A percentile compares a stretch with the other conserved stretches of the same genome.
Evolutionary conservation across 2,113 vertebrate genomes (phyloP).

Genomic region (Pheucticus melanocephalus): DNA sequence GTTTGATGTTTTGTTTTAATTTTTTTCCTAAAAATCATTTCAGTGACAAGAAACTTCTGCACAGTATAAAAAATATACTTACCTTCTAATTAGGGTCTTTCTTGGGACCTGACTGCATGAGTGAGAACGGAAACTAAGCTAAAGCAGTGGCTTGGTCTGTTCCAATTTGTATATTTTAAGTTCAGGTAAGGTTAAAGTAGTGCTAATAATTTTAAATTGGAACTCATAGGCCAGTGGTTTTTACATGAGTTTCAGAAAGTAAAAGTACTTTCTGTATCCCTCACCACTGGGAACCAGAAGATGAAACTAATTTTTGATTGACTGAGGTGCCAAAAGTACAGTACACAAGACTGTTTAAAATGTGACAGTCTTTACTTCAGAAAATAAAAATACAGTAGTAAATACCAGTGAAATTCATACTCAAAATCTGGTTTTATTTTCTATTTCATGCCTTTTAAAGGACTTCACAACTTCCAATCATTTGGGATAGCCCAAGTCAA

Average conservation of each 20-base stretch:
- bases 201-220: background rate
- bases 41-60: background rate
- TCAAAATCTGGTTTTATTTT: background rate
- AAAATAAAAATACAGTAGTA: background rate
- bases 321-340: background rate
- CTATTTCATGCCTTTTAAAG: background rate
- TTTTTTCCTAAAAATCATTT: background rate
- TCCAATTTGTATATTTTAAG: background rate
- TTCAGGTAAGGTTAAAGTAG: background rate
- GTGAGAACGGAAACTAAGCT: background rate
- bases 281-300: background rate
- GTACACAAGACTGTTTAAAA: background rate
- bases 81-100: background rate
- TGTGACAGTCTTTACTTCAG: background rate
- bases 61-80: background rate
- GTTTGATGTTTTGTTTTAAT: background rate
- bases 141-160: background rate
- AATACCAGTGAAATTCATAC: background rate
- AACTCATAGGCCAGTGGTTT: background rate
- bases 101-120: accelerated
- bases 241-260: background rate
- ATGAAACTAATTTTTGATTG: background rate
- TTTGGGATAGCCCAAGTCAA: background rate
- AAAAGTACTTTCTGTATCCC: background rate
- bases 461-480: background rate